Evolutionary conservation across 2,888 invertebrate genomes (phyloP).

Genomic region (Heterodera filipjevi): DNA sequence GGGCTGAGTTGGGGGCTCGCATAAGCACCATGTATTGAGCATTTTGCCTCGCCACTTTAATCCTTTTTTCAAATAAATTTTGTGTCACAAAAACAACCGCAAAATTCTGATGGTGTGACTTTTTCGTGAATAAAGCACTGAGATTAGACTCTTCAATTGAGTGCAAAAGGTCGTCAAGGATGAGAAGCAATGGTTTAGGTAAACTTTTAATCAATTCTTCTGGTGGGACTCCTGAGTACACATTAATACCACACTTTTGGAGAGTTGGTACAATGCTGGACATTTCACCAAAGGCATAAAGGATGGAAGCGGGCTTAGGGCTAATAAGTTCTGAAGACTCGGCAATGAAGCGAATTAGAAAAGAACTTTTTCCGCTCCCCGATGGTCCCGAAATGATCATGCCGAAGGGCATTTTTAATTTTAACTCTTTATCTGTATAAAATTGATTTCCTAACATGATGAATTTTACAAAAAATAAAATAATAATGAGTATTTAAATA

Average conservation of each 20-base stretch:
- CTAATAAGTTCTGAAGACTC: slow-evolving; percentile 14
- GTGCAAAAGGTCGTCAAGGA: slow-evolving; percentile 34
- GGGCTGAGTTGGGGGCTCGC: slow-evolving; percentile 29
- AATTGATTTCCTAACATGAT: neutral
- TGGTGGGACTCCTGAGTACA: slow-evolving; percentile 28
- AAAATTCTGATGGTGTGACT: slow-evolving; percentile 34
- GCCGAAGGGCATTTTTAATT: slow-evolving; percentile 24
- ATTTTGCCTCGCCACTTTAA: slow-evolving; percentile 37
- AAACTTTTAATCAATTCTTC: slow-evolving; percentile 22
- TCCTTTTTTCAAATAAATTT: slow-evolving; percentile 33
- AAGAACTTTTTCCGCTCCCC: slow-evolving; percentile 13
- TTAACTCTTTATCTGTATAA: slow-evolving; percentile 19
- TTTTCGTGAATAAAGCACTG: slow-evolving; percentile 35
- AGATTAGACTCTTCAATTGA: slow-evolving; percentile 30
- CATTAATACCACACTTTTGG: slow-evolving; percentile 27
- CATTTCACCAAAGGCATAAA: slow-evolving; percentile 28
- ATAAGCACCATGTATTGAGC: slow-evolving; percentile 37
- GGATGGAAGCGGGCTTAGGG: slow-evolving; percentile 11
- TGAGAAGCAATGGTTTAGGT: slow-evolving; percentile 25
- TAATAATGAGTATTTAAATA: neutral
- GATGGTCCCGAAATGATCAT: slow-evolving; percentile 19
- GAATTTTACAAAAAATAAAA: neutral
- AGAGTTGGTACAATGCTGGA: slow-evolving; percentile 21
- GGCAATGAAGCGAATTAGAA: slow-evolving; percentile 8
- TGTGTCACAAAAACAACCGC: slow-evolving; percentile 37